Conservation (phyloP, 2,113 vertebrate genomes). For the human region DNA sequence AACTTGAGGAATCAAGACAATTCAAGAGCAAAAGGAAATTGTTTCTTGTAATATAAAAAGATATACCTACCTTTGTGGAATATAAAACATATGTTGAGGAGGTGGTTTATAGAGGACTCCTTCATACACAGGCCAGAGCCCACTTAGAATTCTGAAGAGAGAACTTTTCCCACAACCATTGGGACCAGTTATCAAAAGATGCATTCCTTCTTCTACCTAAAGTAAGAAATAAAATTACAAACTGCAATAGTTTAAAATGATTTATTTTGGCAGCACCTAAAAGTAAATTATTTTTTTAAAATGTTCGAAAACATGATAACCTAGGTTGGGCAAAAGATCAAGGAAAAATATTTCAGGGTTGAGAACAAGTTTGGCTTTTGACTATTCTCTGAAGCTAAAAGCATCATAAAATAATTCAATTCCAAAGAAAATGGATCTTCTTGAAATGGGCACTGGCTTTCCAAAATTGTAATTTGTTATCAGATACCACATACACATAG, state of each 20-base stretch:
- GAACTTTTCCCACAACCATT: constrained; percentile 99
- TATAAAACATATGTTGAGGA: constrained; percentile 98
- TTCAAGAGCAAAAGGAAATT: neutral
- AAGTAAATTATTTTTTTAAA: neutral
- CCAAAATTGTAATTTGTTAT: neutral
- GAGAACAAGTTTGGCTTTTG: neutral
- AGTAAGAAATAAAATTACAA: constrained; percentile 63
- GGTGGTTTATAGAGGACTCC: constrained; percentile 95
- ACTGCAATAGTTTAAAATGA: constrained; percentile 25
- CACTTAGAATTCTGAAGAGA: constrained; percentile 97
- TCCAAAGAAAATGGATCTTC: constrained; percentile 13
- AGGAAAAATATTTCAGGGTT: neutral
- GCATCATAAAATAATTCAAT: neutral
- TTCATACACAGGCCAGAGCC: constrained; percentile 97
- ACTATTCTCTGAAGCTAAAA: constrained; percentile 2
- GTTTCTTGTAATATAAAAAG: neutral
- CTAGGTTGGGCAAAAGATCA: neutral
- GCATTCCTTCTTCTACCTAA: constrained; percentile 97
- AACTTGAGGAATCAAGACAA: neutral
- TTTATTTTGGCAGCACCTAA: constrained; percentile 36
- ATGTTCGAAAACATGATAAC: neutral
- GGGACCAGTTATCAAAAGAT: constrained; percentile 97
- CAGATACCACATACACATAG: neutral
- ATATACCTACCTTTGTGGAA: constrained; percentile 94
- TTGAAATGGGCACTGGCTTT: constrained; percentile 1